phyloP scores from a whole-genome alignment of 2,113 vertebrate genomes.

The Chaenogobius annularis region DNA sequence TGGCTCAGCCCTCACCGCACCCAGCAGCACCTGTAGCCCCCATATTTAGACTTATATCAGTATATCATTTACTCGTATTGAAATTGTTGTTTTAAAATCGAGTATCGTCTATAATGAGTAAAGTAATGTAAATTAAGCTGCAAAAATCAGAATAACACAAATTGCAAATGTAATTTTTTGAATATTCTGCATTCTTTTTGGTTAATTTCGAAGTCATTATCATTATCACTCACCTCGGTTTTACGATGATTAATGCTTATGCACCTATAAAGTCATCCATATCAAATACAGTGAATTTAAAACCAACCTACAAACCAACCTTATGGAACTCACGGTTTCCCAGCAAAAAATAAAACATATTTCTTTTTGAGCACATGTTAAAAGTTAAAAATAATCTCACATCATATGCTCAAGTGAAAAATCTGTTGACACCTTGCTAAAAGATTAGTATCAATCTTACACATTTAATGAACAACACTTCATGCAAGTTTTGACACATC shows the following conservation, averaged over 20 bases:
- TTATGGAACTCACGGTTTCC: too few relatives aligned
- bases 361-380: conserved; percentile 16
- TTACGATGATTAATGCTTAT: neutral
- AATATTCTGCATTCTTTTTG: too few relatives aligned
- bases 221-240: too few relatives aligned
- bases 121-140: too few relatives aligned
- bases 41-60: conserved; percentile 46
- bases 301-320: neutral
- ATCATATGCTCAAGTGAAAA: conserved; percentile 66
- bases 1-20: conserved; percentile 56
- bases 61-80: neutral
- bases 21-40: conserved; percentile 42
- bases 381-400: conserved; percentile 86
- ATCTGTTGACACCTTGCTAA: conserved; percentile 73
- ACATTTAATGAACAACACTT: conserved; percentile 86
- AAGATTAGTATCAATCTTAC: conserved; percentile 78
- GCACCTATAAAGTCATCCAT: neutral
- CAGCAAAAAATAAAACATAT: neutral
- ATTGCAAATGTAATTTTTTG: too few relatives aligned
- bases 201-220: too few relatives aligned
- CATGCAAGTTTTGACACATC: conserved; percentile 68
- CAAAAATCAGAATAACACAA: too few relatives aligned
- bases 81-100: neutral
- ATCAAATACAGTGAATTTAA: neutral
- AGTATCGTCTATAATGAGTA: too few relatives aligned